Percentiles rank a stretch among this genome's conserved stretches.
Evolutionary conservation across 2,888 invertebrate genomes (phyloP).

Genomic region (Syrista parreyssii): DNA sequence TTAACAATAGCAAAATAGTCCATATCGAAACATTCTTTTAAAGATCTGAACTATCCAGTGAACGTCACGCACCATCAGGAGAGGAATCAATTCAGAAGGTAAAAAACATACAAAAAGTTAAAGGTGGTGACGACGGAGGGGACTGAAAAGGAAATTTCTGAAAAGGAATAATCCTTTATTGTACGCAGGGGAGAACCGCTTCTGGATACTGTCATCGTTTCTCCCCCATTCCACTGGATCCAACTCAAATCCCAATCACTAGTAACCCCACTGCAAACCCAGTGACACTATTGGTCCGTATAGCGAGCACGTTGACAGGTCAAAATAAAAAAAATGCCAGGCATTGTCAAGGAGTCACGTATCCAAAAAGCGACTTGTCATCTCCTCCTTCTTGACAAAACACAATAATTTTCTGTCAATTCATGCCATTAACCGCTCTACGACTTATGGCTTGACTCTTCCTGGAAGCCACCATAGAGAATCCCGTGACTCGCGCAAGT

Average conservation of each 20-base stretch:
- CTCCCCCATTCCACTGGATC: not conserved
- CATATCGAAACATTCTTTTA: not conserved
- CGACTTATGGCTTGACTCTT: not conserved
- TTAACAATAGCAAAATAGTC: not conserved
- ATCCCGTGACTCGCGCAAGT: not conserved
- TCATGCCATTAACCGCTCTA: constrained; percentile 26
- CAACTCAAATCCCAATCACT: not conserved
- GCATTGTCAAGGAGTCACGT: constrained; percentile 47
- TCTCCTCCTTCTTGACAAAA: constrained; percentile 29
- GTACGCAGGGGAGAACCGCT: constrained; percentile 12
- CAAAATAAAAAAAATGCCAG: constrained; percentile 24
- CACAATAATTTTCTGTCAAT: constrained; percentile 40
- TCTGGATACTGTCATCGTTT: not conserved
- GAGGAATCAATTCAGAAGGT: not conserved
- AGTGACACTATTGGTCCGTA: constrained; percentile 4
- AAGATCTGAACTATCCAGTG: constrained; percentile 27
- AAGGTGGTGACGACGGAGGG: not conserved
- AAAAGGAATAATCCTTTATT: constrained; percentile 42
- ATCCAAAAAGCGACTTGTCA: constrained; percentile 42
- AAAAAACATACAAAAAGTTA: not conserved
- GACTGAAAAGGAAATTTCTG: constrained; percentile 18
- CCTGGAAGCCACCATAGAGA: constrained; percentile 5
- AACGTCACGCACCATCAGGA: constrained; percentile 45
- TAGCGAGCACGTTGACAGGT: constrained; percentile 32
- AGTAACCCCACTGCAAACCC: not conserved